Evolutionary conservation across 2,888 invertebrate species (phyloP).

Genomic region (Clostera curtula): DNA sequence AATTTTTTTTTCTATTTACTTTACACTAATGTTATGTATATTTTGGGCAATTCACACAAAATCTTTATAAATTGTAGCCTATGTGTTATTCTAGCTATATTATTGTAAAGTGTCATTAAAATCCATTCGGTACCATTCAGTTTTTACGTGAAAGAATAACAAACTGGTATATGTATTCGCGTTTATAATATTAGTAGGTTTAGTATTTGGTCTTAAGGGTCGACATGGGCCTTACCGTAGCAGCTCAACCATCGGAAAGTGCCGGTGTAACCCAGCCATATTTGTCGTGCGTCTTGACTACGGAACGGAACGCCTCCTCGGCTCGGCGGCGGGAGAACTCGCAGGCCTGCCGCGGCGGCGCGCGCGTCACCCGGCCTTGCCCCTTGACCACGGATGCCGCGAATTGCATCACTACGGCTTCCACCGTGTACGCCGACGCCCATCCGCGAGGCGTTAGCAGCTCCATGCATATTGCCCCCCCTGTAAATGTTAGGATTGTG

Average conservation of each 20-base stretch:
- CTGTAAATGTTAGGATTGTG: too few species aligned
- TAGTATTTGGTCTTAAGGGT: too few species aligned
- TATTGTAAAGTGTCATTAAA: too few species aligned
- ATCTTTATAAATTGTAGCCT: too few species aligned
- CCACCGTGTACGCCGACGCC: slow-evolving; percentile 91
- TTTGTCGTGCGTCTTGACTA: slow-evolving; percentile 92
- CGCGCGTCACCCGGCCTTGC: slow-evolving; percentile 87
- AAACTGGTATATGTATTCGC: too few species aligned
- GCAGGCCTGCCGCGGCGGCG: slow-evolving; percentile 85
- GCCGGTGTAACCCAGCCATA: slow-evolving; percentile 94
- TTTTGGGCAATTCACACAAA: too few species aligned
- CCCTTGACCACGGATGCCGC: slow-evolving; percentile 92
- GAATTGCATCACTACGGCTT: slow-evolving; percentile 92
- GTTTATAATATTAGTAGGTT: too few species aligned
- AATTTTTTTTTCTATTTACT: too few species aligned
- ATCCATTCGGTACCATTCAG: too few species aligned
- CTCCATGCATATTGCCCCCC: slow-evolving; percentile 93
- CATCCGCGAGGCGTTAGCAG: slow-evolving; percentile 89
- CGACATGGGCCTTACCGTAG: slow-evolving; percentile 18
- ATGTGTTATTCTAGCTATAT: too few species aligned
- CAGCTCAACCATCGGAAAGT: slow-evolving; percentile 84
- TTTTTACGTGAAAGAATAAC: too few species aligned
- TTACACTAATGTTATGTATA: too few species aligned
- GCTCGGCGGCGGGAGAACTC: slow-evolving; percentile 86
- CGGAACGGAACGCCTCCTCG: slow-evolving; percentile 90